Base-by-base conservation (phyloP, 2,888 invertebrate genomes). In the Scaptomyza flava region DNA sequence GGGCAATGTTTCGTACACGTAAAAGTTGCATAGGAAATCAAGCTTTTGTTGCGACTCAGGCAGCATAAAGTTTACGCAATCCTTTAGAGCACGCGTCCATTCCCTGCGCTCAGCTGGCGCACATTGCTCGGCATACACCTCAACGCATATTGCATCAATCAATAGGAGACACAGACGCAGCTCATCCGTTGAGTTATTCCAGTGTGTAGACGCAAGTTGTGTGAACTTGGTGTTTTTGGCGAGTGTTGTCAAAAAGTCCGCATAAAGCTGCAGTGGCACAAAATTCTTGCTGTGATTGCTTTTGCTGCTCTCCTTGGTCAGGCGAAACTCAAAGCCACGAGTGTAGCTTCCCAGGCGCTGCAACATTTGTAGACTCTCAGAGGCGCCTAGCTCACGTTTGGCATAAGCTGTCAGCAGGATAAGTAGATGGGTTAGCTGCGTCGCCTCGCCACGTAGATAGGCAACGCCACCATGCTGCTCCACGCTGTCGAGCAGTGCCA, bases 21-120 rank as follows among this genome's bases (percentile, higher is more conserved):
- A 93, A 75, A 94, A 93, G 81, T 94, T 94, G 0, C 93, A 93
- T 0, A 95, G 89, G 57, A 94, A 94, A 23, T 93, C 93, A 6
- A 94, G 91, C 81, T 93, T 94, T 2, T 93, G 91, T 57, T 91
- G 91, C 0, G 92, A 48, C 46, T 86, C 90, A 3, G 89, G 89
- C 74, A 93, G 93, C 43, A 93, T 91, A 57, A 91, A 91, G 31
- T 92, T 89, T 0, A 94, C 83, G 27, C 94, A 91, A 53, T 91
- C 91, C 72, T 93, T 92, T 3, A 92, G 68, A 0, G 82, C 69
- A 3, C 70, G 75, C 0, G 76, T 65, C 89, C 91, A 91, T 51
- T 87, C 83, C 0, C 23, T 34, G 11, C 85, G 86, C n/a, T 53
- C 62, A 1, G 61, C 53, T 3, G 75, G 67, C 8, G 84, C 74